Percentiles rank a stretch among this genome's conserved stretches.
Evolutionary conservation across 2,113 vertebrate genomes (phyloP).

Genomic region (Heterotis niloticus): DNA sequence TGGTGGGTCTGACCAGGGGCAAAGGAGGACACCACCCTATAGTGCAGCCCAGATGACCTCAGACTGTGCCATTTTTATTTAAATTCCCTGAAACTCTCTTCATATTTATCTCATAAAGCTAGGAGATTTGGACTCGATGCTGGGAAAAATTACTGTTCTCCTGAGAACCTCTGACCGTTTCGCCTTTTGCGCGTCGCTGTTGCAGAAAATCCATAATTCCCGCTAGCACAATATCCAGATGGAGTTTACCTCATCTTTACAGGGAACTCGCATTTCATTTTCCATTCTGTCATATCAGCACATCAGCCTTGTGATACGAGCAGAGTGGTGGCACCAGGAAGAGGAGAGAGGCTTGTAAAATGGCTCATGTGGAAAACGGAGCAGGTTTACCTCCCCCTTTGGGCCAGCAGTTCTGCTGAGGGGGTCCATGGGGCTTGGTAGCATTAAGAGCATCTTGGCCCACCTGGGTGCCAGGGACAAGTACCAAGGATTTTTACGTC

Average conservation of each 20-base stretch:
- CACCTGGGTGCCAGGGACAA: too few species aligned
- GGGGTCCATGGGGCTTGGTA: not conserved
- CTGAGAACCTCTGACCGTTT: not conserved
- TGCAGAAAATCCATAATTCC: constrained; percentile 6
- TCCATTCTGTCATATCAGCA: constrained; percentile 12
- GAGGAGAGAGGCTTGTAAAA: constrained; percentile 6
- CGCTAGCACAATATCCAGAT: not conserved
- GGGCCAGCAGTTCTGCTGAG: constrained; percentile 10
- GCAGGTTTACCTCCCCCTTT: constrained; percentile 3
- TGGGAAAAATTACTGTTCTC: not conserved
- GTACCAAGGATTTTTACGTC: too few species aligned
- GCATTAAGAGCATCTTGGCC: too few species aligned
- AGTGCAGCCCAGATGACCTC: not conserved
- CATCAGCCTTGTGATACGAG: not conserved
- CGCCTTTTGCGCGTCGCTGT: not conserved
- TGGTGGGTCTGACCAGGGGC: not conserved
- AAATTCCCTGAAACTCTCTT: not conserved
- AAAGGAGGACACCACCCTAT: too few species aligned
- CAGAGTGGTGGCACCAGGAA: not conserved
- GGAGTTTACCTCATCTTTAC: not conserved
- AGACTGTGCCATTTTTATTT: not conserved
- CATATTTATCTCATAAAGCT: not conserved
- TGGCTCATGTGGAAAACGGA: not conserved
- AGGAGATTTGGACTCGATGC: not conserved
- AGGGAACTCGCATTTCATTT: not conserved